Conservation (phyloP, 2,888 invertebrate genomes). For the Xylophagus ater region DNA sequence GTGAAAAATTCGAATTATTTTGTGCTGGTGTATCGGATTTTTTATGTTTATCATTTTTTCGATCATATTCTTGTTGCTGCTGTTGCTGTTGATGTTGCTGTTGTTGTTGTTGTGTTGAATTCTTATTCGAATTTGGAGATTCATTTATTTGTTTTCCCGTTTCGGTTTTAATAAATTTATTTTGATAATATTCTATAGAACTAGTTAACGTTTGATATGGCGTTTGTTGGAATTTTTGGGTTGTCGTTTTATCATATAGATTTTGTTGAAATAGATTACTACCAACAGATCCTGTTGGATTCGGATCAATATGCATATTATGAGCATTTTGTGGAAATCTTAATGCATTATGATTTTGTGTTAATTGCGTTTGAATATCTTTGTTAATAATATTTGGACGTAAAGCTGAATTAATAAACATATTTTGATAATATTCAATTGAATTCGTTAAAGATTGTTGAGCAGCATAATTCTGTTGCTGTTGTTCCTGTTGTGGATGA, state of each 20-base stretch:
- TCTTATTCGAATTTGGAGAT: neutral
- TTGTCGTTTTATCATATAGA: conserved; percentile 12
- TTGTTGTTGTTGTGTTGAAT: conserved; percentile 20
- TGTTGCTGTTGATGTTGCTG: conserved; percentile 23
- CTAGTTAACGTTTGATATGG: conserved; percentile 22
- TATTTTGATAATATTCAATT: conserved; percentile 35
- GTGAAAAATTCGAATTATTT: conserved; percentile 1
- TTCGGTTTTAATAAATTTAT: conserved; percentile 31
- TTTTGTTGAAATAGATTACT: conserved; percentile 14
- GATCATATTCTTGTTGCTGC: conserved; percentile 26
- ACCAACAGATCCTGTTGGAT: conserved; percentile 7
- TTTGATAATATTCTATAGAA: conserved; percentile 36
- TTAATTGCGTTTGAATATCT: conserved; percentile 10
- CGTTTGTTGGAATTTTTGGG: conserved; percentile 13
- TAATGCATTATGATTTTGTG: conserved; percentile 18
- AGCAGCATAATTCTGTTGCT: conserved; percentile 6
- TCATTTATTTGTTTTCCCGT: conserved; percentile 3
- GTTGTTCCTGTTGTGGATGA: conserved; percentile 8
- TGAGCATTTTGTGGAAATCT: conserved; percentile 11
- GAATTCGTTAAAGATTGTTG: conserved; percentile 24
- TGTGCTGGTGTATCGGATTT: neutral
- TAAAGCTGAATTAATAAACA: conserved; percentile 14
- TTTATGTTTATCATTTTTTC: neutral
- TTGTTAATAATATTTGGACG: conserved; percentile 13
- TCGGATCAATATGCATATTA: conserved; percentile 11